phyloP scores from a whole-genome alignment of 1,140 invertebrate species.

The Homalodisca vitripennis region DNA sequence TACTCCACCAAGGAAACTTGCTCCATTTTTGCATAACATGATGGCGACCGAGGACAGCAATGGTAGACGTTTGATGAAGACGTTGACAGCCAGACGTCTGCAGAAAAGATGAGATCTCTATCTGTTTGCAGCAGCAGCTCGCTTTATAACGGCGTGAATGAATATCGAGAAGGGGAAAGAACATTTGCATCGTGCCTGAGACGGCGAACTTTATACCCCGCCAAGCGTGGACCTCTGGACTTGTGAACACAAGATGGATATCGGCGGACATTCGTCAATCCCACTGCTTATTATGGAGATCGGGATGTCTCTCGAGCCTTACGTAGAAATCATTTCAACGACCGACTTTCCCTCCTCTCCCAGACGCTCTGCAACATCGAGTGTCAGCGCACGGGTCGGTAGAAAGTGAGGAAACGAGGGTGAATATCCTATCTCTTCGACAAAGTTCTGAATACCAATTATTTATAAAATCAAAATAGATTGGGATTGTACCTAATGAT shows the following conservation, averaged over 20 bases:
- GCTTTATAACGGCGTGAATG: slow-evolving; percentile 3
- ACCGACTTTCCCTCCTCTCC: neutral
- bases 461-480: too few relatives aligned
- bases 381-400: too few relatives aligned
- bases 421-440: too few relatives aligned
- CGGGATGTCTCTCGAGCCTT: neutral
- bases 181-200: slow-evolving; percentile 14
- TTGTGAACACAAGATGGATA: slow-evolving; percentile 19
- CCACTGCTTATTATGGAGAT: slow-evolving; percentile 13
- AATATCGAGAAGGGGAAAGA: neutral
- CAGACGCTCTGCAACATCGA: too few relatives aligned
- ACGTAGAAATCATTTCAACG: neutral
- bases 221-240: too few relatives aligned
- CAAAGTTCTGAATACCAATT: too few relatives aligned
- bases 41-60: slow-evolving; percentile 10
- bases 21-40: slow-evolving; percentile 11
- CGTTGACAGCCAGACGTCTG: neutral
- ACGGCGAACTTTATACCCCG: too few relatives aligned
- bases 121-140: neutral
- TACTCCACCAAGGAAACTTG: slow-evolving; percentile 18
- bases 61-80: slow-evolving; percentile 8
- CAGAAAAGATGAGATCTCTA: slow-evolving; percentile 18
- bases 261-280: slow-evolving; percentile 22
- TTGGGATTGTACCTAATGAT: too few relatives aligned
- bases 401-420: too few relatives aligned